phyloP scores from a whole-genome alignment of 2,888 invertebrate genomes.

The Deilephila elpenor region DNA sequence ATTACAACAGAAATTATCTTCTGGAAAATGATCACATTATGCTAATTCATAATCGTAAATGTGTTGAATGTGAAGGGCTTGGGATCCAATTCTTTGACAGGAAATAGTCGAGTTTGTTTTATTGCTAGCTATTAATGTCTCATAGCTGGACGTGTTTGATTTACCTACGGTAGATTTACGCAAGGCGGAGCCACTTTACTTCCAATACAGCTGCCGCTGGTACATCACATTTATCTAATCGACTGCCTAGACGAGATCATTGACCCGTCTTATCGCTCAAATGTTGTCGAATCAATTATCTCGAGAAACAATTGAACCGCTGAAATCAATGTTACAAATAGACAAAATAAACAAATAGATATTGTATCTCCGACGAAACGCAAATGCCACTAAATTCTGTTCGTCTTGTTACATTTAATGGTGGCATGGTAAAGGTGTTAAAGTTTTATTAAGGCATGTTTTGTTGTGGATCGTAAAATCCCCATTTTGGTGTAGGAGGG shows the following conservation, averaged over 20 bases:
- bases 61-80: conserved; percentile 53
- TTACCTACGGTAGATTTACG: conserved; percentile 59
- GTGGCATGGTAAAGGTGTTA: conserved; percentile 59
- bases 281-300: conserved; percentile 7
- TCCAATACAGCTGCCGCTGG: conserved; percentile 49
- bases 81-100: conserved; percentile 68
- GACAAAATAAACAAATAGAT: conserved; percentile 35
- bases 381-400: conserved; percentile 45
- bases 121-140: conserved; percentile 73
- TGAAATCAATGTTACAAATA: conserved; percentile 36
- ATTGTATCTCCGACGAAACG: conserved; percentile 29
- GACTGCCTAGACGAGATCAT: conserved; percentile 48
- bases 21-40: conserved; percentile 48
- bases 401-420: conserved; percentile 49
- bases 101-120: conserved; percentile 75
- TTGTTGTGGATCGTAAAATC: conserved; percentile 69
- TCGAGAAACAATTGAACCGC: conserved; percentile 39
- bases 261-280: conserved; percentile 45
- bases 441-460: conserved; percentile 65
- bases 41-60: conserved; percentile 63
- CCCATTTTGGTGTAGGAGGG: conserved; percentile 65
- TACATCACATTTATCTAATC: conserved; percentile 56
- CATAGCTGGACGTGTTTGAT: conserved; percentile 64
- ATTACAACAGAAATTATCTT: conserved; percentile 36
- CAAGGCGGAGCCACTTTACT: conserved; percentile 51